Percentiles rank a stretch among this genome's conserved stretches.
These are phyloP conservation scores for Fragum fragum DNA, from an alignment of 2,888 invertebrate genomes.

Conservation along the genomic window DNA sequence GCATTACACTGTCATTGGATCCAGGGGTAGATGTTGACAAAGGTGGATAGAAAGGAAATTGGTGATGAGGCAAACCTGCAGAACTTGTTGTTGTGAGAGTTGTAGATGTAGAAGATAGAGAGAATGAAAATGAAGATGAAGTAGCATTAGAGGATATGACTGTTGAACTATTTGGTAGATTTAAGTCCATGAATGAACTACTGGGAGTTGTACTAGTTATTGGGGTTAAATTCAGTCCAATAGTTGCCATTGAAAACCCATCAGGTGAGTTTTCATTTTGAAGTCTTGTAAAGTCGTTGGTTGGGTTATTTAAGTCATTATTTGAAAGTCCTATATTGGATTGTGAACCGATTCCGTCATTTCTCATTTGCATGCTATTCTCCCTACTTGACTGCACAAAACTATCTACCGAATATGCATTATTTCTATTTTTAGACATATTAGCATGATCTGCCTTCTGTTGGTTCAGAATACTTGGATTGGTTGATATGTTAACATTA, in stretches of 20 bases:
- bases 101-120: conserved; percentile 64
- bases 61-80: conserved; percentile 63
- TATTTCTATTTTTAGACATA: conserved; percentile 54
- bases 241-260: conserved; percentile 79
- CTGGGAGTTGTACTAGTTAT: conserved; percentile 71
- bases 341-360: conserved; percentile 48
- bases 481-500: conserved; percentile 63
- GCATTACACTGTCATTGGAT: conserved; percentile 48
- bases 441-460: conserved; percentile 50
- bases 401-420: conserved; percentile 81
- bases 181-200: conserved; percentile 71
- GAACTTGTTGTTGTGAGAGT: conserved; percentile 68
- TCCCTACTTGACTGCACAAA: conserved; percentile 76
- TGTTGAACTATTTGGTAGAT: conserved; percentile 66
- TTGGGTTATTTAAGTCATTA: conserved; percentile 49
- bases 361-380: conserved; percentile 50
- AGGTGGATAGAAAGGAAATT: conserved; percentile 72
- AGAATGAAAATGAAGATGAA: conserved; percentile 69
- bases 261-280: conserved; percentile 72
- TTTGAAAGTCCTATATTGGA: conserved; percentile 48
- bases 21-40: conserved; percentile 52
- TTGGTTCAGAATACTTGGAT: conserved; percentile 50
- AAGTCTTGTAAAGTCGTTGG: conserved; percentile 66
- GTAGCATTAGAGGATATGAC: conserved; percentile 59
- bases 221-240: conserved; percentile 78